A percentile compares a stretch with the other conserved stretches of the same genome.
Evolutionary conservation across 1,140 invertebrate species (phyloP).

Genomic region (Caenorhabditis inopinata): DNA sequence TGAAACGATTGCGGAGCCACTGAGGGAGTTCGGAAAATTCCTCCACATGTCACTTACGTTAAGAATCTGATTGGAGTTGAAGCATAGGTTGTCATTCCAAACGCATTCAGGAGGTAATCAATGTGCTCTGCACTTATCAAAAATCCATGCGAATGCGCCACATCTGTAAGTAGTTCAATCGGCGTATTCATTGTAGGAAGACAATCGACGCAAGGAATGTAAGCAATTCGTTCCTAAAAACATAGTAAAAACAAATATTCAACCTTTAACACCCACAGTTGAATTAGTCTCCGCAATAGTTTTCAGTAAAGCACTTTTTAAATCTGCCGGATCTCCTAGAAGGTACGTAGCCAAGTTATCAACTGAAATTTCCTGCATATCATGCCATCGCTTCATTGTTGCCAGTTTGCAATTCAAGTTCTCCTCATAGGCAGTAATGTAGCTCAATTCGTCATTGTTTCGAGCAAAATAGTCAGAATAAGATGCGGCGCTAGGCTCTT

Average conservation of each 20-base stretch:
- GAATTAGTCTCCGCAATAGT: background rate
- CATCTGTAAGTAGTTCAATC: background rate
- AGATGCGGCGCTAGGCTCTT: too few relatives aligned
- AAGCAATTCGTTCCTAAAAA: background rate
- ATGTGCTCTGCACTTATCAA: background rate
- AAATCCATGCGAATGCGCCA: background rate
- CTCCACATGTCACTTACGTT: background rate
- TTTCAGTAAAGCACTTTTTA: background rate
- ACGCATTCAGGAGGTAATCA: background rate
- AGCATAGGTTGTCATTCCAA: background rate
- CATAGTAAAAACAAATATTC: too few relatives aligned
- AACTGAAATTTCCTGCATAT: background rate
- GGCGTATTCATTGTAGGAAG: background rate
- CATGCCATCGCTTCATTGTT: background rate
- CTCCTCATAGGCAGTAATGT: slow-evolving; percentile 5
- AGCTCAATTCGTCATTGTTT: background rate
- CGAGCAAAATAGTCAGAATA: background rate
- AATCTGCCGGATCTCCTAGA: background rate
- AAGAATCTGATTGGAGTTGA: background rate
- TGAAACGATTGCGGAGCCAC: too few relatives aligned
- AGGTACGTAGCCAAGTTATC: background rate
- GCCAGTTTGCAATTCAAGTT: background rate
- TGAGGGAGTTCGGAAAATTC: too few relatives aligned
- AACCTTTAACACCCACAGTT: background rate
- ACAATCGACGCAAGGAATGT: background rate